Base-by-base conservation (phyloP, 2,888 invertebrate species). In the Junonia oenone region DNA sequence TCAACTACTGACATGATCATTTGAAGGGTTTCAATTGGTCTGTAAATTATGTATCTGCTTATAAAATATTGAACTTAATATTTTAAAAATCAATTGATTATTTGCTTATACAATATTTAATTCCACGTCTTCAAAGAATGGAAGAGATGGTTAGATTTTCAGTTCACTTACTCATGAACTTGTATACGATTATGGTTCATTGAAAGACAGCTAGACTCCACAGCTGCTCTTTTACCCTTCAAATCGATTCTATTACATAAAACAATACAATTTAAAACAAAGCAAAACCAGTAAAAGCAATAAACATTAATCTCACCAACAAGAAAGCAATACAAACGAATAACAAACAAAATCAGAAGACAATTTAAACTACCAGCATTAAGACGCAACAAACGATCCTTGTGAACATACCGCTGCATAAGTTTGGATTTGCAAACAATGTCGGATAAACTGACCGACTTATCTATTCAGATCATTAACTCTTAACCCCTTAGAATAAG, bases 351-450 rank as follows among this genome's bases (percentile, higher is more conserved):
- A 74, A 76, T 68, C 67, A 65, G 64, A 71, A 75, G 76, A 78
- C 76, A 76, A 74, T 76, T 72, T 71, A 77, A 80, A 81, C 79
- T 78, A 78, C 78, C 72, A 71, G 73, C 81, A 79, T 81, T 82
- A 81, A 82, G 77, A 53, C 73, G 72, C 76, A 79, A 81, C 82
- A 80, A 81, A 80, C 78, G 80, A 78, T 76, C 76, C 72, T 74
- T 80, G 80, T 81, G 79, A 82, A 82, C 82, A 82, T 76, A 72
- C 73, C 76, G 69, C 81, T 80, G 80, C 79, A 81, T 83, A 83
- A 83, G 79, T 82, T 81, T 73, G 77, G 76, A 81, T 81, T 82
- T 78, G 73, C 81, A 79, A 83, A 82, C 82, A 82, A 78, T 76
- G 75, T 73, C 66, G 69, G 71, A 73, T 72, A 73, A 72, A 76